Conservation (phyloP, 2,888 invertebrate species). For the Acrocyrtus sp. region DNA sequence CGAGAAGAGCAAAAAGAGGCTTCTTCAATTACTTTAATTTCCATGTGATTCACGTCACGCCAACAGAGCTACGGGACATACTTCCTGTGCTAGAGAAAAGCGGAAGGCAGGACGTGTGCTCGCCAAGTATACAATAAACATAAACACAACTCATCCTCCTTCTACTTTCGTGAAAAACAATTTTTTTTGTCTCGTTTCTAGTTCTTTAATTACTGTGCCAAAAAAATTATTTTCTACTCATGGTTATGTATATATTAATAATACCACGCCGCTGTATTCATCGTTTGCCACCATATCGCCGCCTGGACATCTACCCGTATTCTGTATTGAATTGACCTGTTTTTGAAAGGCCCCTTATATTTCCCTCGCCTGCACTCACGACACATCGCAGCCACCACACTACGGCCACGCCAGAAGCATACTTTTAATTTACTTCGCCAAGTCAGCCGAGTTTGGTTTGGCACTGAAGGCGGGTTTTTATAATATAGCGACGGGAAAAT, state of each 20-base stretch:
- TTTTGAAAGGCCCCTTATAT: no score
- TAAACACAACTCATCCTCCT: conserved; percentile 5
- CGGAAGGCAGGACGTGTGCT: neutral
- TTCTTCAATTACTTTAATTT: neutral
- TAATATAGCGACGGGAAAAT: no score
- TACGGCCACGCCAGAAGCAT: no score
- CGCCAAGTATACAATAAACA: conserved; percentile 9
- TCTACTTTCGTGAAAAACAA: neutral
- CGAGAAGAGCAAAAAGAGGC: no score
- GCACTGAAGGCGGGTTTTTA: no score
- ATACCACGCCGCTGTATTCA: neutral
- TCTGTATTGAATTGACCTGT: no score
- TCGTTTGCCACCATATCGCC: neutral
- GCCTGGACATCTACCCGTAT: no score
- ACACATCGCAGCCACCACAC: no score
- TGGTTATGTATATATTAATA: no score
- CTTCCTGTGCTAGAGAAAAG: neutral
- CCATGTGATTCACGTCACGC: neutral
- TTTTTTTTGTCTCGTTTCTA: conserved; percentile 10
- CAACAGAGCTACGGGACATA: neutral
- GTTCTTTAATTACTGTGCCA: neutral
- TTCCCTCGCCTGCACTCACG: conserved; percentile 1
- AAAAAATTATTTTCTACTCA: neutral
- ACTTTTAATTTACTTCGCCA: no score
- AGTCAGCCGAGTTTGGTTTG: no score